Base-by-base conservation (phyloP, 1,140 invertebrate species). In the Temnothorax nylanderi region DNA sequence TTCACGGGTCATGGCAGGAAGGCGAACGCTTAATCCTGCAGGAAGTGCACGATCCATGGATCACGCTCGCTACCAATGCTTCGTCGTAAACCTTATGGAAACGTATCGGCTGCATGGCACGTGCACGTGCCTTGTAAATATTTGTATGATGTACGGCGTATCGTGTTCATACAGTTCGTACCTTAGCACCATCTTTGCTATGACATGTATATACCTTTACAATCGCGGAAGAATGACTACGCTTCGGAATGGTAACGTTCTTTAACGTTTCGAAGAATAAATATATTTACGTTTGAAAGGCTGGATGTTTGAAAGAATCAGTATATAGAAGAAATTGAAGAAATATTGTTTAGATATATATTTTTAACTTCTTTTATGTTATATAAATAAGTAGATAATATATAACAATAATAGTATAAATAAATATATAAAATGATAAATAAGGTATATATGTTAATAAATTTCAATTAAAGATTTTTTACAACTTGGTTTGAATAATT, bases 41-140 rank as follows among this genome's bases (percentile, higher is more conserved):
- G 80, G 56, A 64, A 80, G 56, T 67, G 78, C 80, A 64, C 74
- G 81, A 87, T 85, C 67, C 87, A 91, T 90, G 89, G 85, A 90
- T 91, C 90, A 87, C 58, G 80, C 54, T 82, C 69, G 89, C 89
- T 77, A 91, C 78, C 90, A 71, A 88, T 84, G 87, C 69, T 37
- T 72, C 89, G 88, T 76, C 69, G 72, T 77, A 85, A 84, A 67
- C 71, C 74, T 47, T 72, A 41, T 56, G 16, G 21, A 69, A 26
- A 51, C 72, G 60, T 89, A 74, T 87, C 75, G 84, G 21, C 62
- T 67, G 41, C 51, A 89, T 71, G 76, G 88, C 86, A 86, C 86
- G 82, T 91, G 82, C 87, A 91, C 67, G 67, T 74, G 69, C 11
- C 80, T 88, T 91, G 86, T 91, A 91, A 91, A 91, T 91, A 91